phyloP scores from a whole-genome alignment of 2,797 vertebrate species.

The Octomys mimax region DNA sequence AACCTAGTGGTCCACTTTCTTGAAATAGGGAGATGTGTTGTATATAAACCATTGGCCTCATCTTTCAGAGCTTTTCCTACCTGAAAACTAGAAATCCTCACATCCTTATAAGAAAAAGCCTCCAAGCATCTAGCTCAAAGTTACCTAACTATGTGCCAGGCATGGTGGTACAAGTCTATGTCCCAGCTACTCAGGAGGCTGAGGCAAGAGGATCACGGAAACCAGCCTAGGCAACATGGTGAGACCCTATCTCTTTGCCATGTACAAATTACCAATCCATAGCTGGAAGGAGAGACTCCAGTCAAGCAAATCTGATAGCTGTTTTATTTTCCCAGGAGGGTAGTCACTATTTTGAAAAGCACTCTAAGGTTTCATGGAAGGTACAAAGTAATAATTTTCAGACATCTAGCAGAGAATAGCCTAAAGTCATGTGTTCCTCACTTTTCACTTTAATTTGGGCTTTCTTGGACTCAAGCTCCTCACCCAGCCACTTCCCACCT shows the following conservation, averaged over 20 bases:
- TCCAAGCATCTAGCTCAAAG: background rate
- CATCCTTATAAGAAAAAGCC: background rate
- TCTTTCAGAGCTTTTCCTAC: conserved; percentile 2
- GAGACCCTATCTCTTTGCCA: too few relatives aligned
- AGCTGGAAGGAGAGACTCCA: background rate
- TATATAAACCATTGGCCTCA: background rate
- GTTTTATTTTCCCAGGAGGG: background rate
- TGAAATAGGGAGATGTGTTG: background rate
- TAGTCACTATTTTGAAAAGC: conserved; percentile 20
- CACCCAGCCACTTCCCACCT: background rate
- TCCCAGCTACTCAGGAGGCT: background rate
- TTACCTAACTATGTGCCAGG: background rate
- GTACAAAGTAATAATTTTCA: conserved; percentile 65
- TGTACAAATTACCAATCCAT: background rate
- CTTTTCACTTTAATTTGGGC: conserved; percentile 37
- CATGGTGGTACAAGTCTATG: background rate
- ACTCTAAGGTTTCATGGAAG: background rate
- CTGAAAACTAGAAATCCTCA: background rate
- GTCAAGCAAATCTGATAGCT: background rate
- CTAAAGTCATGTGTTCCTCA: background rate
- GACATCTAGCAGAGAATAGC: conserved; percentile 37
- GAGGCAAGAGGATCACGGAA: background rate
- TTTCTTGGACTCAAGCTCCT: conserved; percentile 38
- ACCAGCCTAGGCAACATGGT: background rate
- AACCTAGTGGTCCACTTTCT: background rate